Conservation (phyloP, 2,888 invertebrate species). For the Eilema depressum region DNA sequence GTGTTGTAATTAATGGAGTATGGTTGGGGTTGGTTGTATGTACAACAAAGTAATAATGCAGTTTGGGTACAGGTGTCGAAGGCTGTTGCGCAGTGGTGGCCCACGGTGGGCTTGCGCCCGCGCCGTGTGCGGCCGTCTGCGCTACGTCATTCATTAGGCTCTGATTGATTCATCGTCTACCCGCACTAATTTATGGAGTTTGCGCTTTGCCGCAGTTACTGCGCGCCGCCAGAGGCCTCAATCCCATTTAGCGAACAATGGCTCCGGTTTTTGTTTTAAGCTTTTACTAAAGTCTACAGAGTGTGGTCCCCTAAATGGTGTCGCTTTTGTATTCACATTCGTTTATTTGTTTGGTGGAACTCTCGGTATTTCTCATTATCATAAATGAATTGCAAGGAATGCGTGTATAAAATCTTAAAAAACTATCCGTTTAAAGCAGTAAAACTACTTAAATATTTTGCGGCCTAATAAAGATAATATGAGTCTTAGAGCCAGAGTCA, state of each 20-base stretch:
- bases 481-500: too few species aligned
- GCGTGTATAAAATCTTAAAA: slow-evolving; percentile 51
- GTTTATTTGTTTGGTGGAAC: slow-evolving; percentile 57
- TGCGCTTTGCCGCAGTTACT: slow-evolving; percentile 71
- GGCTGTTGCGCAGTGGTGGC: slow-evolving; percentile 43
- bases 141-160: slow-evolving; percentile 72
- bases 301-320: slow-evolving; percentile 55
- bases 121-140: slow-evolving; percentile 75
- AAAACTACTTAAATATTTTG: neutral
- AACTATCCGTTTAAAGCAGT: neutral
- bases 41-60: neutral
- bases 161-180: slow-evolving; percentile 83
- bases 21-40: slow-evolving; percentile 6
- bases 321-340: slow-evolving; percentile 57
- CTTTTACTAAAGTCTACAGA: slow-evolving; percentile 59
- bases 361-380: slow-evolving; percentile 55
- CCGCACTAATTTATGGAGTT: slow-evolving; percentile 78
- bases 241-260: slow-evolving; percentile 71
- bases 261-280: slow-evolving; percentile 66
- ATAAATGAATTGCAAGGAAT: slow-evolving; percentile 58
- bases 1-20: slow-evolving; percentile 18
- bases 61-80: slow-evolving; percentile 33
- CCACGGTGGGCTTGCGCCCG: slow-evolving; percentile 40
- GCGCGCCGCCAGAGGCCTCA: slow-evolving; percentile 62
- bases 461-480: too few species aligned